These are phyloP conservation scores for Tipula vernalis DNA, from an alignment of 2,888 invertebrate species.

Conservation along the genomic window DNA sequence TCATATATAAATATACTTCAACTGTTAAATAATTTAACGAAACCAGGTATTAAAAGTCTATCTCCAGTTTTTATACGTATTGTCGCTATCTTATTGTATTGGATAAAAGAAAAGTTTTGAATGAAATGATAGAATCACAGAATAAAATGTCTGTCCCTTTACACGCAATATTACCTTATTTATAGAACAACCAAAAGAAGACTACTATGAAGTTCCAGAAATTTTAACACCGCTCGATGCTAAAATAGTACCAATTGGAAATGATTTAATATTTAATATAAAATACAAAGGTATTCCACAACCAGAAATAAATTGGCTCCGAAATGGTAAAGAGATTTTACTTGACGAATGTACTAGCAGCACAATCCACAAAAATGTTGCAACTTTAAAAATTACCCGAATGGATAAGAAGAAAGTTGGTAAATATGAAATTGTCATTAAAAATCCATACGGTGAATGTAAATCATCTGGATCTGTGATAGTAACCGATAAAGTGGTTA, in stretches of 20 bases:
- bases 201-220: conserved; percentile 44
- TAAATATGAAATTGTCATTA: conserved; percentile 77
- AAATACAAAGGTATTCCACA: conserved; percentile 57
- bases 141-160: not conserved
- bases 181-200: not conserved
- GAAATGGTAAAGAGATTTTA: conserved; percentile 66
- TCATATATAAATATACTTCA: conserved; percentile 11
- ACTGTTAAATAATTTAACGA: not conserved
- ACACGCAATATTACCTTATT: not conserved
- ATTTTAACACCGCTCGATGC: conserved; percentile 68
- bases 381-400: conserved; percentile 51
- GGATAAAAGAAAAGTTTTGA: not conserved
- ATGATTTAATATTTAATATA: conserved; percentile 54
- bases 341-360: conserved; percentile 49
- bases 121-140: not conserved
- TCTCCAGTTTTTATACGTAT: not conserved
- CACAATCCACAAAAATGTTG: conserved; percentile 45
- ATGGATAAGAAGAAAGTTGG: conserved; percentile 65
- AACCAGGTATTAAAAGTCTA: not conserved
- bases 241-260: conserved; percentile 53
- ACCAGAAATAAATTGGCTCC: conserved; percentile 71
- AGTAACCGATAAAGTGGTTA: conserved; percentile 45
- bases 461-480: conserved; percentile 74
- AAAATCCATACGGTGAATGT: conserved; percentile 63
- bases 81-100: not conserved